Evolutionary conservation across 2,888 invertebrate genomes (phyloP).

Genomic region (Andrena minutula): DNA sequence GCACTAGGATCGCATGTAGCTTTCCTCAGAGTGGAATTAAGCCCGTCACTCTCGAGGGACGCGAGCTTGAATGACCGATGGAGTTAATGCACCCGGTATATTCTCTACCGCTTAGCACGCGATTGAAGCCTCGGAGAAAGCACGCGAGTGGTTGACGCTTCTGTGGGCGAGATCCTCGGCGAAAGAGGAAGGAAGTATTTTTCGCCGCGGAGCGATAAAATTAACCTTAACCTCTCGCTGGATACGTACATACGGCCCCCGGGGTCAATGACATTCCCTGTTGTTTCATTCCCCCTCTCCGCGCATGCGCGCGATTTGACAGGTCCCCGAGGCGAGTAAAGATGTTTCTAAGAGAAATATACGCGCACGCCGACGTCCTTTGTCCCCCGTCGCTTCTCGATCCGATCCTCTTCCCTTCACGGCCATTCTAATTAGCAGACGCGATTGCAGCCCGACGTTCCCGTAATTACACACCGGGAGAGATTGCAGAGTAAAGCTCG

Average conservation of each 20-base stretch:
- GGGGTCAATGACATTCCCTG: slow-evolving; percentile 73
- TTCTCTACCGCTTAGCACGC: no score
- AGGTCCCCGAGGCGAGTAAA: slow-evolving; percentile 61
- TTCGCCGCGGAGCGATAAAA: slow-evolving; percentile 69
- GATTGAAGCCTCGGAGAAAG: no score
- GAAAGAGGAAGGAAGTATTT: slow-evolving; percentile 67
- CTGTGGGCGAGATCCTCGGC: slow-evolving; percentile 17
- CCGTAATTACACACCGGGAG: neutral
- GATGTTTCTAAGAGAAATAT: slow-evolving; percentile 60
- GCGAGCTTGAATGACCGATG: neutral
- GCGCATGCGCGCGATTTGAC: slow-evolving; percentile 73
- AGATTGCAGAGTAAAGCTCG: neutral
- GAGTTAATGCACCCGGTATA: no score
- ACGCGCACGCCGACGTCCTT: slow-evolving; percentile 33
- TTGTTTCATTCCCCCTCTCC: slow-evolving; percentile 69
- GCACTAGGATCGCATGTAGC: neutral
- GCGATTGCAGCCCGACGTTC: neutral
- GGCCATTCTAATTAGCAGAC: neutral
- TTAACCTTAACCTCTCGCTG: slow-evolving; percentile 74
- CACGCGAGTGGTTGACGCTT: neutral
- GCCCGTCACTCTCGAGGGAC: neutral
- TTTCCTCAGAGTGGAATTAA: no score
- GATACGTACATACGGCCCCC: slow-evolving; percentile 61
- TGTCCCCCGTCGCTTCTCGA: slow-evolving; percentile 6
- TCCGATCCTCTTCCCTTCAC: neutral